Conservation (phyloP, 2,888 invertebrate genomes). For the Acronicta psi region DNA sequence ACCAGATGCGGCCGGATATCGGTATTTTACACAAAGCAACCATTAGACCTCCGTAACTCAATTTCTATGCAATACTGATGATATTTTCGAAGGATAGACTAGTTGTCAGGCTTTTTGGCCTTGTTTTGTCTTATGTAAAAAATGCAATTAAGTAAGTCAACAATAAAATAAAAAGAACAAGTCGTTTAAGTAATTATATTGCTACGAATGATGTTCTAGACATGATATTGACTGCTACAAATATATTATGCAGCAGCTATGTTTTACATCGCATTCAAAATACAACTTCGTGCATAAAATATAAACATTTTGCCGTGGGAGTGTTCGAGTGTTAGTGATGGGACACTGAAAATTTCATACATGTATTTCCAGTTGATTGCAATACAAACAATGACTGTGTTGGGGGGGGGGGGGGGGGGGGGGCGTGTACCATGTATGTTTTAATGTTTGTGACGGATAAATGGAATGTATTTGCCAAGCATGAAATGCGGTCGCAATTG, state of each 20-base stretch:
- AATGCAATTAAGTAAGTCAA: no score
- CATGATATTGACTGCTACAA: no score
- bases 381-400: not conserved
- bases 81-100: no score
- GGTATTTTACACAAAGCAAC: no score
- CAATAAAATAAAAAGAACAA: no score
- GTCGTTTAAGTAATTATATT: conserved; percentile 7
- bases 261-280: not conserved
- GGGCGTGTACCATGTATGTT: conserved; percentile 1
- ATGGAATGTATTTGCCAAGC: conserved; percentile 23
- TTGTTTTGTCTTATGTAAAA: no score
- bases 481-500: conserved; percentile 9
- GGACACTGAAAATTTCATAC: conserved; percentile 12
- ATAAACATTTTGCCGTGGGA: conserved; percentile 26
- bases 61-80: no score
- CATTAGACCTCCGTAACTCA: no score
- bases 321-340: conserved; percentile 19
- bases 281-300: not conserved
- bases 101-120: no score
- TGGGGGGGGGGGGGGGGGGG: not conserved
- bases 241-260: no score
- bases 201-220: no score
- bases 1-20: no score
- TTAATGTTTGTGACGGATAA: conserved; percentile 4
- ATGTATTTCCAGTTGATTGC: not conserved